These are phyloP conservation scores for Cryptocheilus praepositus DNA, from an alignment of 2,888 invertebrate genomes.

Conservation along the genomic window DNA sequence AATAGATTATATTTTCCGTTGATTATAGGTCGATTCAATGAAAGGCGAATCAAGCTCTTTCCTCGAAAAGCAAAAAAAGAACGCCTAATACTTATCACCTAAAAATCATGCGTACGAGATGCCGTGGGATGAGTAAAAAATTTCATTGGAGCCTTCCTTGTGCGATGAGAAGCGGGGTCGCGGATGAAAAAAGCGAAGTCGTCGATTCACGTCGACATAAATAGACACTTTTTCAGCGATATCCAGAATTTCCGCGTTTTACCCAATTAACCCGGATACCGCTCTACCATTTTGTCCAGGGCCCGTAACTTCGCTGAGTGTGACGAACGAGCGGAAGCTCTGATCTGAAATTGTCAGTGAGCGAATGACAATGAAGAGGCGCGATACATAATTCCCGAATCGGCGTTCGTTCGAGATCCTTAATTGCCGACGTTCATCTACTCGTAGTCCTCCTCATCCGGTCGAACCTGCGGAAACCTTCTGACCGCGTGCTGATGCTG, in stretches of 20 bases:
- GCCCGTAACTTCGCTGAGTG: background rate
- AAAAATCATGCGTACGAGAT: slow-evolving; percentile 12
- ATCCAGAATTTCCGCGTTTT: too few relatives aligned
- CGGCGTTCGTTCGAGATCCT: slow-evolving; percentile 10
- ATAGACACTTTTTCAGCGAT: too few relatives aligned
- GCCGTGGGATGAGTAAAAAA: slow-evolving; percentile 12
- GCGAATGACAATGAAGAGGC: background rate
- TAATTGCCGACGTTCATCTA: slow-evolving; percentile 43
- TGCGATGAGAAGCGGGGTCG: background rate
- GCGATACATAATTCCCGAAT: slow-evolving; percentile 20
- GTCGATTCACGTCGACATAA: too few relatives aligned
- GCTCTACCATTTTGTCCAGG: too few relatives aligned
- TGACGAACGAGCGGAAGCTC: slow-evolving; percentile 9
- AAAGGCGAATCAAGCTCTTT: slow-evolving; percentile 5
- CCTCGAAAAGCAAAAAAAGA: slow-evolving; percentile 20
- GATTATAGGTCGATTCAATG: background rate
- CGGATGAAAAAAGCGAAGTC: too few relatives aligned
- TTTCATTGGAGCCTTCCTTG: slow-evolving; percentile 3
- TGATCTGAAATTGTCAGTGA: background rate
- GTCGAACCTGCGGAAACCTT: slow-evolving; percentile 71
- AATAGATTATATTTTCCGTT: slow-evolving; percentile 36
- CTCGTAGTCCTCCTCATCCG: slow-evolving; percentile 72
- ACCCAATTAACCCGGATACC: too few relatives aligned
- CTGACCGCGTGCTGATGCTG: slow-evolving; percentile 64
- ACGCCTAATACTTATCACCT: slow-evolving; percentile 7